phyloP scores from a whole-genome alignment of 1,140 invertebrate genomes.

The Heliconius hewitsoni region DNA sequence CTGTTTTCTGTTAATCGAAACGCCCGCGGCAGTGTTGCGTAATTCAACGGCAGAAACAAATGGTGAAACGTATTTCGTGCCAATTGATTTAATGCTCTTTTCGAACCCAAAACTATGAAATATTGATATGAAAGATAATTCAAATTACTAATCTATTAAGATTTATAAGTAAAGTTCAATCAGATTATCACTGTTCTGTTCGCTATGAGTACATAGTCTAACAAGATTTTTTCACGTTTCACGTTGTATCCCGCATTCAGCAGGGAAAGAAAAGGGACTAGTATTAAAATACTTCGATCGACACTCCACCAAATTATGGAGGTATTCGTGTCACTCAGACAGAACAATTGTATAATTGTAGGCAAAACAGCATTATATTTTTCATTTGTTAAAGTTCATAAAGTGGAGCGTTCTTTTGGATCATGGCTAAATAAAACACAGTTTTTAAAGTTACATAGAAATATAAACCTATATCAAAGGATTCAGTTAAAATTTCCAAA shows the following conservation, averaged over 20 bases:
- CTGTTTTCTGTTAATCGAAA: conserved; percentile 11
- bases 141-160: background rate
- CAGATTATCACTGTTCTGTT: background rate
- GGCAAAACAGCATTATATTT: background rate
- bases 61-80: background rate
- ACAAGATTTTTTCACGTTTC: background rate
- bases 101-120: background rate
- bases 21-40: conserved; percentile 4
- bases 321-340: no score
- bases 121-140: background rate
- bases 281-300: no score
- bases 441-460: background rate
- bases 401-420: background rate
- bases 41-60: conserved; percentile 9
- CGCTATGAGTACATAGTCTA: background rate
- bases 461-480: background rate
- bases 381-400: background rate
- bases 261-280: no score
- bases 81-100: conserved; percentile 9
- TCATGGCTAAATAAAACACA: background rate
- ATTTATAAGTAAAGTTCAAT: background rate
- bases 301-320: no score
- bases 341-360: background rate
- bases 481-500: background rate
- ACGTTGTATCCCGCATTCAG: no score